Evolutionary conservation across 2,113 vertebrate species (phyloP).

Genomic region (Oostethus manadensis): DNA sequence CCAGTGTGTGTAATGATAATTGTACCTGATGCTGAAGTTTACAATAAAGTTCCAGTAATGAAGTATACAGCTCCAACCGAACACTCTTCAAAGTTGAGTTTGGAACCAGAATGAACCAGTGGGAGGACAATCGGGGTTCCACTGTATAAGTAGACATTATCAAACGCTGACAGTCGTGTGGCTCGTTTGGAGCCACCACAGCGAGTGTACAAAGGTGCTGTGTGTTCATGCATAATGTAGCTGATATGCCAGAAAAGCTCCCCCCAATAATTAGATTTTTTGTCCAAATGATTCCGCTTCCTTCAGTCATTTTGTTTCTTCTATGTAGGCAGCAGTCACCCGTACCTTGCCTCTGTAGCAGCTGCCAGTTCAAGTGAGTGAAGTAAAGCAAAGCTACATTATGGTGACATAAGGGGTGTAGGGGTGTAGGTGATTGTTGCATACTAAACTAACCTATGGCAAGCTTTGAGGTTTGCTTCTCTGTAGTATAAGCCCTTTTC

Average conservation of each 20-base stretch:
- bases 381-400: conserved; percentile 11
- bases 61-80: no score
- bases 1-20: no score
- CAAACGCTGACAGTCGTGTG: conserved; percentile 19
- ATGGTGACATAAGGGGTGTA: conserved; percentile 27
- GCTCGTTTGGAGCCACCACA: conserved; percentile 23
- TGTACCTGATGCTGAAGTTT: no score
- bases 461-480: not conserved
- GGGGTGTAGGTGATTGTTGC: conserved; percentile 7
- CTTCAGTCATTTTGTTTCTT: conserved; percentile 51
- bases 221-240: conserved; percentile 53
- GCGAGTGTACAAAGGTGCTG: conserved; percentile 34
- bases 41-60: no score
- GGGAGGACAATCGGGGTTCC: no score
- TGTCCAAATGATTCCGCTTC: conserved; percentile 48
- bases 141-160: conserved; percentile 28
- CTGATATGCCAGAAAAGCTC: conserved; percentile 38
- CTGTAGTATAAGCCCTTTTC: not conserved
- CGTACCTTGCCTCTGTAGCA: conserved; percentile 77
- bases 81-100: no score
- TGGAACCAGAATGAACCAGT: no score
- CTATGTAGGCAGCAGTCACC: conserved; percentile 78
- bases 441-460: not conserved
- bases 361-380: conserved; percentile 81
- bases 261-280: conserved; percentile 24